phyloP scores from a whole-genome alignment of 2,888 invertebrate genomes.

The Zygogramma bicolorata region DNA sequence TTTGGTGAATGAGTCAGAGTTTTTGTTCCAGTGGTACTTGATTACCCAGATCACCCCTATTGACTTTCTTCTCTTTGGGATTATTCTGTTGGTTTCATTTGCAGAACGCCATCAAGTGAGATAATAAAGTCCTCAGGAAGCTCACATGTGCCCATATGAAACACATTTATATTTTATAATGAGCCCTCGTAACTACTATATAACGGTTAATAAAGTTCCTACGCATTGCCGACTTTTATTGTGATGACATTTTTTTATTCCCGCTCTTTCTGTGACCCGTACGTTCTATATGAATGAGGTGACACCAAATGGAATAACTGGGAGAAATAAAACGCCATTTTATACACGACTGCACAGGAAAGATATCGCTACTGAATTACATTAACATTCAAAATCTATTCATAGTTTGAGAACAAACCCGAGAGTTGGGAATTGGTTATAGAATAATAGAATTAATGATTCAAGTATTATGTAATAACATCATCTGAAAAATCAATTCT shows the following conservation, averaged over 20 bases:
- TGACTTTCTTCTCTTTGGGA: not conserved
- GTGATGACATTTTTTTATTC: constrained; percentile 51
- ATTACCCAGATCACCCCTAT: not conserved
- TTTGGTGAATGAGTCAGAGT: no score
- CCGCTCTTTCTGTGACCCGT: constrained; percentile 19
- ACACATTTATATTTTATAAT: constrained; percentile 53
- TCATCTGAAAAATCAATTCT: no score
- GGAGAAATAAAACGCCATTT: no score
- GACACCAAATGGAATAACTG: no score
- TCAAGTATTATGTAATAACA: no score
- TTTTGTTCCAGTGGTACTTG: no score
- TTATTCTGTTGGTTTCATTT: constrained; percentile 37
- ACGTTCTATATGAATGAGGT: constrained; percentile 18
- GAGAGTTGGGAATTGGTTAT: no score
- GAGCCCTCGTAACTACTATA: constrained; percentile 48
- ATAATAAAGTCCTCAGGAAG: constrained; percentile 38
- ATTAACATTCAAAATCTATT: no score
- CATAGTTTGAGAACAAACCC: no score
- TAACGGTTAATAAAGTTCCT: constrained; percentile 50
- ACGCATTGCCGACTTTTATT: constrained; percentile 50
- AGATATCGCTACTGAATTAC: no score
- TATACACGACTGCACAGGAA: no score
- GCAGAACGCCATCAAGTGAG: constrained; percentile 36
- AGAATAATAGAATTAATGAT: no score
- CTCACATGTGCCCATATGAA: constrained; percentile 41